Evolutionary conservation across 2,888 invertebrate genomes (phyloP).

Genomic region (Oscheius sp.): DNA sequence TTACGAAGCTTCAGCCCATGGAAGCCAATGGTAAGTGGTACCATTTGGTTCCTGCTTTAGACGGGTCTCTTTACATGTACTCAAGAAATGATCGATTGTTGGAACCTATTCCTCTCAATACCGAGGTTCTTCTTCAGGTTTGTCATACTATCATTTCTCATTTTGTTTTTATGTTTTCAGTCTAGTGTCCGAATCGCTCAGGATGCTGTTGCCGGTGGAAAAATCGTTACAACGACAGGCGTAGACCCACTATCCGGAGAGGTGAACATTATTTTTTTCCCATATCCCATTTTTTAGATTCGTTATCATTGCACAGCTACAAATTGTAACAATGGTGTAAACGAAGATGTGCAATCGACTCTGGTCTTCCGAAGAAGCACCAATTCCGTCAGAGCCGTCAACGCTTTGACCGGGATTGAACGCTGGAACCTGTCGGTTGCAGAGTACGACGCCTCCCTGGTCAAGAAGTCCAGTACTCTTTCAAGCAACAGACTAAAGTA

Average conservation of each 20-base stretch:
- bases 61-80: conserved; percentile 87
- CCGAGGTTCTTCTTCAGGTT: conserved; percentile 84
- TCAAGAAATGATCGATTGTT: conserved; percentile 75
- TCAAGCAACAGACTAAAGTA: neutral
- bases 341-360: conserved; percentile 76
- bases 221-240: conserved; percentile 87
- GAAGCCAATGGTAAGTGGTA: conserved; percentile 39
- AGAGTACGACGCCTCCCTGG: conserved; percentile 51
- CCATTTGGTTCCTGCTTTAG: conserved; percentile 90
- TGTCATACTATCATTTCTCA: neutral
- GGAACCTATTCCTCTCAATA: conserved; percentile 87
- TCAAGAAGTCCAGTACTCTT: conserved; percentile 19
- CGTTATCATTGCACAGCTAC: conserved; percentile 57
- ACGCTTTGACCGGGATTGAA: conserved; percentile 86
- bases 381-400: conserved; percentile 89
- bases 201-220: conserved; percentile 80
- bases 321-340: conserved; percentile 46
- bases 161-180: conserved; percentile 25
- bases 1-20: conserved; percentile 38
- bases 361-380: conserved; percentile 86
- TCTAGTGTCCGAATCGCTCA: conserved; percentile 81
- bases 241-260: conserved; percentile 83
- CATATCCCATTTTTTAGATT: conserved; percentile 39
- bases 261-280: conserved; percentile 45
- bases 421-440: conserved; percentile 75